Conservation (phyloP, 2,888 invertebrate species). For the Lampropteryx suffumata region DNA sequence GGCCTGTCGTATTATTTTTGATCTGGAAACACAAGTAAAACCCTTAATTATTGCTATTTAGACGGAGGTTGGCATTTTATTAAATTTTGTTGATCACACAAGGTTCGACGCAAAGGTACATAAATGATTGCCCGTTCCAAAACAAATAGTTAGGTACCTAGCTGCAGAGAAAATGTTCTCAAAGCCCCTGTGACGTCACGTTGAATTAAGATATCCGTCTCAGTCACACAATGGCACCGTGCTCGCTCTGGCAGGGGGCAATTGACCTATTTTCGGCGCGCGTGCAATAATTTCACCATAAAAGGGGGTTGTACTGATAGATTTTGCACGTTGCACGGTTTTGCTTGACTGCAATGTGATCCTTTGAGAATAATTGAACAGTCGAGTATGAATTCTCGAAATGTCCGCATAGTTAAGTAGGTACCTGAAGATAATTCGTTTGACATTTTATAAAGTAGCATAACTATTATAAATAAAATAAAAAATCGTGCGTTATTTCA, state of each 20-base stretch:
- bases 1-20: no score
- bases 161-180: slow-evolving; percentile 65
- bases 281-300: slow-evolving; percentile 77
- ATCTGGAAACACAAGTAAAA: no score
- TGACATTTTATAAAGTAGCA: no score
- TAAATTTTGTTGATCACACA: not conserved
- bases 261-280: slow-evolving; percentile 80
- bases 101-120: slow-evolving; percentile 23
- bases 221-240: slow-evolving; percentile 47
- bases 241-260: slow-evolving; percentile 69
- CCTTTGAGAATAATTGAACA: no score
- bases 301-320: slow-evolving; percentile 62
- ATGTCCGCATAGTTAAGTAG: no score
- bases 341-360: no score
- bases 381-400: no score
- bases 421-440: no score
- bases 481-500: no score
- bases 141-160: slow-evolving; percentile 72
- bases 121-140: slow-evolving; percentile 43
- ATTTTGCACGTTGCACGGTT: slow-evolving; percentile 64
- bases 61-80: not conserved
- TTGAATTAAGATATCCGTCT: slow-evolving; percentile 70
- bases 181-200: slow-evolving; percentile 77
- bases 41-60: no score
- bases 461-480: no score